Base-by-base conservation (phyloP, 2,888 invertebrate genomes). In the Drosophila fungiperda region DNA sequence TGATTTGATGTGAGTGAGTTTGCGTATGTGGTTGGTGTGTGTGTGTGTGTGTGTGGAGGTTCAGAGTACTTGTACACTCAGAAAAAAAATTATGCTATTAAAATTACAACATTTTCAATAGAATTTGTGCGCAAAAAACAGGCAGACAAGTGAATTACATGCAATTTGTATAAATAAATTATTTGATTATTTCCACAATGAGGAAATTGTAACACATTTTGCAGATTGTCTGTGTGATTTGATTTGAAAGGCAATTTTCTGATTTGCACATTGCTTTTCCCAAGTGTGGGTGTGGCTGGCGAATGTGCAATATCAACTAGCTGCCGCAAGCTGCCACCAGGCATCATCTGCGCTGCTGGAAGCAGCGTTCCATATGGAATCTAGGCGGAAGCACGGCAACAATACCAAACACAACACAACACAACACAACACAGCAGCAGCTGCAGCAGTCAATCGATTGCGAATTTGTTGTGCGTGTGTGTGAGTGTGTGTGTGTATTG, bases 381-480 rank as follows among this genome's bases (percentile, higher is more conserved):
- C 38, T 73, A 70, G 65, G 70, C 73, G 73, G 70, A 80, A 71
- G 61, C 74, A 70, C 69, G 76, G 23, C 74, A 64, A 38, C 60
- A 59, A 11, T 49, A 60, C n/a, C 58, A 48, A 17, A 59, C 52
- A 11, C 60, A 53, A 15, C 69, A 33, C 26, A 26, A 26, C 23
- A 15, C 38, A 59, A 26, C 54, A 48, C 1, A 1, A 40, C 26
- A 36, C 45, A 50, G 45, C 61, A 58, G 38, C 63, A 62, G 15
- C 68, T 60, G 32, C 55, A 69, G 35, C 57, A 59, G 54, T 36
- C 77, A 61, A 78, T 78, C 80, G 80, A 77, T 80, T 80, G 68
- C 7, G 7, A 20, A 45, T 45, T 20, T 59, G 23, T 9, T 12
- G 33, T 38, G 35, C n/a, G 32, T 52, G 32, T 17, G 33, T 40